These are phyloP conservation scores for Syrmaticus mikado DNA, from an alignment of 2,113 vertebrate species.

Conservation along the genomic window DNA sequence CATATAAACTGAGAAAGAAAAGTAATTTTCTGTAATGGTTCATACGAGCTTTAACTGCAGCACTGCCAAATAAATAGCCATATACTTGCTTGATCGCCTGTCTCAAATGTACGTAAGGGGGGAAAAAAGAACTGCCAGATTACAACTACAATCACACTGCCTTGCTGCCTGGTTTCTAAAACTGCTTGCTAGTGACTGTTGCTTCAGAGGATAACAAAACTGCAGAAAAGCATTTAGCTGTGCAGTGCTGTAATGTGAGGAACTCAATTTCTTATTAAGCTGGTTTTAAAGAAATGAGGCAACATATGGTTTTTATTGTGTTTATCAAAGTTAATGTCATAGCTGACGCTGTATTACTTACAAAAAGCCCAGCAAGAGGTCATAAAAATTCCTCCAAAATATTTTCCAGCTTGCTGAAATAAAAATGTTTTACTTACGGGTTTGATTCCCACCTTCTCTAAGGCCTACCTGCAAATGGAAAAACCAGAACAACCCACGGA, in stretches of 20 bases:
- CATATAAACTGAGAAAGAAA: not conserved
- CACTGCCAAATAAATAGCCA: not conserved
- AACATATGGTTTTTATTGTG: not conserved
- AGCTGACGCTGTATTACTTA: not conserved
- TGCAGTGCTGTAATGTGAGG: not conserved
- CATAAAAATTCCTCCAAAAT: not conserved
- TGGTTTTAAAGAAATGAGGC: not conserved
- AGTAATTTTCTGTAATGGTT: constrained; percentile 11
- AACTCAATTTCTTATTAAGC: not conserved
- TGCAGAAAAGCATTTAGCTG: not conserved
- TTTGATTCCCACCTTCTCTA: not conserved
- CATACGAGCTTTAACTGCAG: not conserved
- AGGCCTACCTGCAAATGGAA: not conserved
- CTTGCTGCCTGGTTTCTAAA: not conserved
- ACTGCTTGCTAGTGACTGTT: not conserved
- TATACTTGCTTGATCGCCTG: not conserved
- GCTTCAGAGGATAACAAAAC: not conserved
- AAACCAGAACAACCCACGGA: not conserved
- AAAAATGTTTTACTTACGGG: not conserved
- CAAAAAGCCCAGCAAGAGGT: not conserved
- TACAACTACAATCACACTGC: not conserved
- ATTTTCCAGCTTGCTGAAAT: not conserved
- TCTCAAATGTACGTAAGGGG: not conserved
- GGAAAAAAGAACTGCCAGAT: not conserved
- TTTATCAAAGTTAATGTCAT: not conserved